Percentiles rank a stretch among this genome's conserved stretches.
phyloP scores from a whole-genome alignment of 2,113 vertebrate species.

The Lagopus muta region DNA sequence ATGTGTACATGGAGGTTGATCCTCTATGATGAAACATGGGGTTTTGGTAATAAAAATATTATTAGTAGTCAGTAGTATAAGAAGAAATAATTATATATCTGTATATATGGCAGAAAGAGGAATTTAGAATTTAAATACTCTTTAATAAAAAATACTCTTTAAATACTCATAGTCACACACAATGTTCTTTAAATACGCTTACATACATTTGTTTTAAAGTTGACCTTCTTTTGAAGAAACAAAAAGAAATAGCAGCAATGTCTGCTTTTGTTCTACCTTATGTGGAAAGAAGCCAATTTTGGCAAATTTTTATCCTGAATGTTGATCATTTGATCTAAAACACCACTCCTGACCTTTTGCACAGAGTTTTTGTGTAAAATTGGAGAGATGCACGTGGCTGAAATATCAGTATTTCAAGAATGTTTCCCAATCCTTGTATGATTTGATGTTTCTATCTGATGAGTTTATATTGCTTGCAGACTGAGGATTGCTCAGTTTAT shows the following conservation, averaged over 20 bases:
- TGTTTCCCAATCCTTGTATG: not conserved
- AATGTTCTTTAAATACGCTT: not conserved
- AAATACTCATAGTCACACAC: not conserved
- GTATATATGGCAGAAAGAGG: not conserved
- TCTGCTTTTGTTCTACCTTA: not conserved
- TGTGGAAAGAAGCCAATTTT: not conserved
- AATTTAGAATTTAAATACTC: not conserved
- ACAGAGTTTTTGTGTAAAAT: not conserved
- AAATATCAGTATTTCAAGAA: not conserved
- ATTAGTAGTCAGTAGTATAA: not conserved
- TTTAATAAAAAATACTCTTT: not conserved
- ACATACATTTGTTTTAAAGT: not conserved
- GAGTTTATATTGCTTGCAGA: not conserved
- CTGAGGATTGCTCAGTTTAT: not conserved
- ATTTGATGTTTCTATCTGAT: not conserved
- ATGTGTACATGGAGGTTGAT: not conserved
- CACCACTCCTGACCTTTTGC: not conserved
- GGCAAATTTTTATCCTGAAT: not conserved
- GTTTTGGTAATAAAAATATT: not conserved
- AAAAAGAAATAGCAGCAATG: not conserved
- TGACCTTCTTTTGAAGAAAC: not conserved
- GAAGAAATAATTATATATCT: not conserved
- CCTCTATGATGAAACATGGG: not conserved
- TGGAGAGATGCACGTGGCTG: rapidly evolving
- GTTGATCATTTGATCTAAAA: not conserved